These are phyloP conservation scores for Phytoseiulus persimilis DNA, from an alignment of 2,888 invertebrate genomes.

Conservation along the genomic window DNA sequence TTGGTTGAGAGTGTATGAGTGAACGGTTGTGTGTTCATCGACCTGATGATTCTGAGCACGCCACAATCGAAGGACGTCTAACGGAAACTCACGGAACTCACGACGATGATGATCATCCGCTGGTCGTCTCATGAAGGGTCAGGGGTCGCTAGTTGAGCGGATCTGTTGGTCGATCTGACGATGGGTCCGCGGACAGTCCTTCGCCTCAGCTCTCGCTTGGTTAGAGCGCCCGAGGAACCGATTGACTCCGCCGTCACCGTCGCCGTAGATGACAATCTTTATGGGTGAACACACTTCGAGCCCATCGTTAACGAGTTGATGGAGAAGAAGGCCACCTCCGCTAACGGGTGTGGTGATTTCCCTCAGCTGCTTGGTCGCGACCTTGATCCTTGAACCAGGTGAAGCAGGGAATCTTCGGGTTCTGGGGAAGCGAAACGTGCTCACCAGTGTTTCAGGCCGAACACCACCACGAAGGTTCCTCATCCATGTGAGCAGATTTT, in stretches of 20 bases:
- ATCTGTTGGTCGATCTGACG: background rate
- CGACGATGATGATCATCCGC: background rate
- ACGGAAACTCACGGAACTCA: conserved; percentile 5
- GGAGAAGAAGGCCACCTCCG: background rate
- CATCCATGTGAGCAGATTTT: too few species aligned
- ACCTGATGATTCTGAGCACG: background rate
- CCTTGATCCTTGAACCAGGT: too few species aligned
- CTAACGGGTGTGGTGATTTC: background rate
- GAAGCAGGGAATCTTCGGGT: too few species aligned
- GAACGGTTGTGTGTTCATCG: background rate
- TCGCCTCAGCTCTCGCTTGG: background rate
- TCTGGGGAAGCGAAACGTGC: too few species aligned
- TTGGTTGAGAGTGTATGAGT: background rate
- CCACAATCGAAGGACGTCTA: conserved; percentile 5
- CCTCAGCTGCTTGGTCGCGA: background rate
- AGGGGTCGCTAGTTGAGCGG: background rate
- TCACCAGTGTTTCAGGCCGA: too few species aligned
- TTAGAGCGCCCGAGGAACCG: background rate
- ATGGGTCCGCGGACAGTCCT: too few species aligned
- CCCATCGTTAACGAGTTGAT: background rate
- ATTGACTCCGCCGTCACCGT: background rate
- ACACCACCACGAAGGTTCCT: too few species aligned
- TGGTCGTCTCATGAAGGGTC: background rate
- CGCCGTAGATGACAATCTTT: background rate
- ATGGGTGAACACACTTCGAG: background rate